Evolutionary conservation across 1,140 invertebrate genomes (phyloP).

Genomic region (Bombus confusus): DNA sequence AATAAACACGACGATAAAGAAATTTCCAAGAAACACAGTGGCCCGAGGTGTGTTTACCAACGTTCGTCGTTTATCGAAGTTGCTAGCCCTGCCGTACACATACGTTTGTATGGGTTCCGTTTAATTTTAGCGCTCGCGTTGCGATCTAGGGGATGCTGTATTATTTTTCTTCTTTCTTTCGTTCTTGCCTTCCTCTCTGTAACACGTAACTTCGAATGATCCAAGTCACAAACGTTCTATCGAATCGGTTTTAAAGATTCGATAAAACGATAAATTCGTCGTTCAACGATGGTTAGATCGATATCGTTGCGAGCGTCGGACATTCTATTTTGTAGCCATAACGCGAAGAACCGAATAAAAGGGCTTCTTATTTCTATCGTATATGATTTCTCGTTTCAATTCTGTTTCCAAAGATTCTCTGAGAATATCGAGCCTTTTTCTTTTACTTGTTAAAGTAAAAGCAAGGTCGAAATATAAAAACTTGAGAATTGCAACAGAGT

Average conservation of each 20-base stretch:
- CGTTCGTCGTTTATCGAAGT: constrained; percentile 10
- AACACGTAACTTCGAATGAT: not conserved
- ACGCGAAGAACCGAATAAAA: not conserved
- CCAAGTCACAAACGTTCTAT: not conserved
- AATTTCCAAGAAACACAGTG: constrained; percentile 18
- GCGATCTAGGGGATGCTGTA: constrained; percentile 5
- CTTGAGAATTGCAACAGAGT: not conserved
- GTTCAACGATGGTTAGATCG: not conserved
- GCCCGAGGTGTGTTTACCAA: not conserved
- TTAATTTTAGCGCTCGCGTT: constrained; percentile 41
- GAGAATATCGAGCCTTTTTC: not conserved
- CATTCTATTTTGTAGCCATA: not conserved
- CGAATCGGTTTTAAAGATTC: not conserved
- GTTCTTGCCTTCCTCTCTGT: not conserved
- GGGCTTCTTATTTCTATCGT: not conserved
- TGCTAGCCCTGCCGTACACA: not conserved
- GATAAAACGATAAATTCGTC: not conserved
- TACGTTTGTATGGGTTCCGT: not conserved
- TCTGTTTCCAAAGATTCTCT: not conserved
- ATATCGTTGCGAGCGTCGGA: not conserved
- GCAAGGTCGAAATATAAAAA: not conserved
- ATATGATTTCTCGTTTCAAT: not conserved
- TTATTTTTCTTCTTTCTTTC: not conserved
- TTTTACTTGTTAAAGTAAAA: too few relatives aligned
- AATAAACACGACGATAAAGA: constrained; percentile 31